Evolutionary conservation across 2,113 vertebrate genomes (phyloP), one percentile per base, ranked within the genome.

Genomic region (Psittacula cyanocephala): DNA sequence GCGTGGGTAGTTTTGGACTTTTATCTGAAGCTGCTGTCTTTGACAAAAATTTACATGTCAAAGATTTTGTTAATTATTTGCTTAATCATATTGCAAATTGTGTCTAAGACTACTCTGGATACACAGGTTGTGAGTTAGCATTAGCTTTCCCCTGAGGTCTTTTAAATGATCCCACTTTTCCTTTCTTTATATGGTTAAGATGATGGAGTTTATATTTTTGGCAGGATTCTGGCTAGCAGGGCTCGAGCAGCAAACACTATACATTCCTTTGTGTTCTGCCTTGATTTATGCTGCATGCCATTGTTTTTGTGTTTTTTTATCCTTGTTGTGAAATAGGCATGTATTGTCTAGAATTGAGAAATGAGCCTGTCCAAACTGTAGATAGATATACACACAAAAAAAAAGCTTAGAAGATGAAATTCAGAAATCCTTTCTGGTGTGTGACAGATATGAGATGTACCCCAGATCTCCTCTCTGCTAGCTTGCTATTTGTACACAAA

Each of bases 181-280:
- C 8, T 44, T 92, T 87, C 35, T 41, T 49, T 43, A 18, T 47
- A 11, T 13, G 33, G 39, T 62, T 53, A 65, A 59, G 20, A 17
- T 68, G 4, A 19, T 37, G 50, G 31, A 68, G 8, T 75, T 69
- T 35, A 29, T 0, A 2, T 84, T 23, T 10, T 9, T 13, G 13
- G 19, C 24, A 46, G 33, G 11, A 64, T 69, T 94, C 49, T 69
- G 62, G 9, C 44, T 55, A 15, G 47, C 17, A 47, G 50, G 17
- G 13, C 9, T 1, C 41, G 33, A 50, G 55, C 33, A 71, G 23
- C 4, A 1, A 0, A 0, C 72, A 4, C 16, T 10, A 3, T 13
- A 18, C 27, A 23, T 52, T 68, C 7, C 19, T 52, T 52, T 41
- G 7, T 63, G 17, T 65, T 63, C 46, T 96, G n/a, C 57, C 55